These are phyloP conservation scores for Junco hyemalis DNA, from an alignment of 2,113 vertebrate genomes.

Conservation along the genomic window DNA sequence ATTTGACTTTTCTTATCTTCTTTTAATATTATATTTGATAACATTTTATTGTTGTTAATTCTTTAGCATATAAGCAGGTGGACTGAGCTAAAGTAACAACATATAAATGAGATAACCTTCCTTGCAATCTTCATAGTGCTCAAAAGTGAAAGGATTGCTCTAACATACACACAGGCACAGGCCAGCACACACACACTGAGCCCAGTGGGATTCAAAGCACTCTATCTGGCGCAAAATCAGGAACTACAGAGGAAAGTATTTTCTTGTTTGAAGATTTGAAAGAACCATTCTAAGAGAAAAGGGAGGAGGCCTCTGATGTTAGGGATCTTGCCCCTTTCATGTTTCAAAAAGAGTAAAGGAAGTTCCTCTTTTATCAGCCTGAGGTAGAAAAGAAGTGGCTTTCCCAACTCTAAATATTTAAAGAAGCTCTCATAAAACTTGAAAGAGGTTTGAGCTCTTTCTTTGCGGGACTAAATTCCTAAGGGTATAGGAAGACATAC, in stretches of 20 bases:
- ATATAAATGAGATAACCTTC: neutral
- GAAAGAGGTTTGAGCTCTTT: slow-evolving; percentile 51
- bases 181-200: too few species aligned
- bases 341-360: slow-evolving; percentile 54
- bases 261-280: slow-evolving; percentile 53
- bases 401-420: slow-evolving; percentile 69
- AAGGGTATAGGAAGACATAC: slow-evolving; percentile 7
- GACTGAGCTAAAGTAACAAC: neutral
- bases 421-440: slow-evolving; percentile 51
- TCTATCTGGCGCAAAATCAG: neutral
- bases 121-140: neutral
- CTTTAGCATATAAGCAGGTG: neutral
- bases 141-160: neutral
- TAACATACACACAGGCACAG: neutral
- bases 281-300: slow-evolving; percentile 21
- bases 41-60: neutral
- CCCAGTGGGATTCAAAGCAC: neutral
- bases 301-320: slow-evolving; percentile 14
- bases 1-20: neutral
- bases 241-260: slow-evolving; percentile 16
- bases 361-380: slow-evolving; percentile 45
- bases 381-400: slow-evolving; percentile 37
- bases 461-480: slow-evolving; percentile 45
- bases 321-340: slow-evolving; percentile 47
- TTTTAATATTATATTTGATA: neutral